Conservation (phyloP, 2,888 invertebrate species). For the Helleia helle region DNA sequence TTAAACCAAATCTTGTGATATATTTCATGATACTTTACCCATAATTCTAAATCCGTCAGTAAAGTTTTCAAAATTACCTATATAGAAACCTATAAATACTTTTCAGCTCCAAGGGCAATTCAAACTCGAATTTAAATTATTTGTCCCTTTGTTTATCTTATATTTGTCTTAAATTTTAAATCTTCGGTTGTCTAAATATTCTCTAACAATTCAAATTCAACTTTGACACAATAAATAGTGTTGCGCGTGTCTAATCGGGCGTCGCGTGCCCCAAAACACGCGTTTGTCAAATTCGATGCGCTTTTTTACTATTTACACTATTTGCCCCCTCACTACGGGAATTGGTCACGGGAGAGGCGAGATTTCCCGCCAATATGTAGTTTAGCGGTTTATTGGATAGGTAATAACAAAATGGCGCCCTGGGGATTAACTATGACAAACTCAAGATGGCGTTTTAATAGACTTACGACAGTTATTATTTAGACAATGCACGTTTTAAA, state of each 20-base stretch:
- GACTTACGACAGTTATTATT: conserved; percentile 1
- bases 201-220: conserved; percentile 11
- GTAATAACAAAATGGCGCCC: conserved; percentile 32
- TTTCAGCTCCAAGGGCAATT: no score
- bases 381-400: conserved; percentile 51
- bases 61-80: no score
- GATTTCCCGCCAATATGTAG: conserved; percentile 53
- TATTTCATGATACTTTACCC: no score
- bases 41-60: no score
- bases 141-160: no score
- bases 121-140: no score
- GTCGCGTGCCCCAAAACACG: conserved; percentile 68
- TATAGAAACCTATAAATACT: no score
- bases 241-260: conserved; percentile 38
- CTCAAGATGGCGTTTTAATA: conserved; percentile 8
- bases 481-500: no score
- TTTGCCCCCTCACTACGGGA: conserved; percentile 37
- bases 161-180: no score
- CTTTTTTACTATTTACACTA: conserved; percentile 61
- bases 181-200: no score
- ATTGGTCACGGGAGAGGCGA: conserved; percentile 60
- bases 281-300: conserved; percentile 67
- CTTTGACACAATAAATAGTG: conserved; percentile 24
- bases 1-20: no score
- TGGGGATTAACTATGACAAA: conserved; percentile 20